Conservation (phyloP, 2,888 invertebrate genomes). For the Agriopis marginaria region DNA sequence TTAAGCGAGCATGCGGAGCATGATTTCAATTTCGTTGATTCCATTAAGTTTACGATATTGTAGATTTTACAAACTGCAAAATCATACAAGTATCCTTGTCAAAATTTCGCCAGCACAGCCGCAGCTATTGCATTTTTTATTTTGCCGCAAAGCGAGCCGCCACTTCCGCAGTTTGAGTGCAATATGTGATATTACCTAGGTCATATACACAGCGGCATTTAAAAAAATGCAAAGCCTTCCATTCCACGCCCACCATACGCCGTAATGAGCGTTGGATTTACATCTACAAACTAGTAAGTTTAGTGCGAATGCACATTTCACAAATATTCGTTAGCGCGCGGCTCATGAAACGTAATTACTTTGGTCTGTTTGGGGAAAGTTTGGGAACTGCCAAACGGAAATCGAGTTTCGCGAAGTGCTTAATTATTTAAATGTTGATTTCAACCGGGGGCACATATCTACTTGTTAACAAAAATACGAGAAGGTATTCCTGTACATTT, state of each 20-base stretch:
- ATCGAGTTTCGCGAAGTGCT: slow-evolving; percentile 22
- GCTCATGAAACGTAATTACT: slow-evolving; percentile 29
- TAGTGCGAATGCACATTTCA: slow-evolving; percentile 15
- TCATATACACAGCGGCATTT: slow-evolving; percentile 16
- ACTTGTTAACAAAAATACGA: background rate
- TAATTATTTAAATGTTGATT: slow-evolving; percentile 30
- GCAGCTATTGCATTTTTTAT: slow-evolving; percentile 18
- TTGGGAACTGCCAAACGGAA: slow-evolving; percentile 16
- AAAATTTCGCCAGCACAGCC: background rate
- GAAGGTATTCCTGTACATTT: background rate
- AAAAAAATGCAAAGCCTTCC: slow-evolving; percentile 34
- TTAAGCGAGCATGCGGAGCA: too few relatives aligned
- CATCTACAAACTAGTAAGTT: slow-evolving; percentile 10
- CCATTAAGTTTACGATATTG: background rate
- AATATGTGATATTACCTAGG: slow-evolving; percentile 20
- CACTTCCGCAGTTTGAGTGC: slow-evolving; percentile 15
- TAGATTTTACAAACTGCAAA: background rate
- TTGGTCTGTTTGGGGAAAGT: slow-evolving; percentile 20
- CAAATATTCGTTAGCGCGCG: slow-evolving; percentile 22
- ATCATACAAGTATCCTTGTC: background rate
- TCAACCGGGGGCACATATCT: slow-evolving; percentile 1
- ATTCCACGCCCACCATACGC: slow-evolving; percentile 10
- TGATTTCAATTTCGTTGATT: too few relatives aligned
- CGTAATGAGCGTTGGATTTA: slow-evolving; percentile 24
- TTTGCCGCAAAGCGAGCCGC: slow-evolving; percentile 10